Conservation (phyloP, 2,888 invertebrate species). For the Beris morrisii region DNA sequence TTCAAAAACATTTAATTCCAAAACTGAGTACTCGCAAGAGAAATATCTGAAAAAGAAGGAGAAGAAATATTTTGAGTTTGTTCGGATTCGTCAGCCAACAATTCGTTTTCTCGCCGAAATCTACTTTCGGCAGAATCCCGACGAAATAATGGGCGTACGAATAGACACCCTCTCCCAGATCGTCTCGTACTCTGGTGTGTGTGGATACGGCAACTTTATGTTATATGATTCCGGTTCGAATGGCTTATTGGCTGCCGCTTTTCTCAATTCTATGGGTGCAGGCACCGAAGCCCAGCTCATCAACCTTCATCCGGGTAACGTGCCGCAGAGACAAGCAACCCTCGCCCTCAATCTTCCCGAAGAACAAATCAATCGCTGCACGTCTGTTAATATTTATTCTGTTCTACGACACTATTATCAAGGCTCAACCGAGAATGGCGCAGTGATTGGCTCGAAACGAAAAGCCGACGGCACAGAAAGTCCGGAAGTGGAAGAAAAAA, state of each 20-base stretch:
- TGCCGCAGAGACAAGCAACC: constrained; percentile 76
- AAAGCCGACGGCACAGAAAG: constrained; percentile 34
- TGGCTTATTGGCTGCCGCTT: constrained; percentile 80
- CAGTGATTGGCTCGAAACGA: constrained; percentile 41
- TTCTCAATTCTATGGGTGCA: constrained; percentile 75
- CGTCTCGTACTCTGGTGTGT: constrained; percentile 77
- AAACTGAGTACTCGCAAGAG: constrained; percentile 90
- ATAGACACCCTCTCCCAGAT: constrained; percentile 89
- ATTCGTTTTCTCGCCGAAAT: constrained; percentile 81
- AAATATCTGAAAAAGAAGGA: constrained; percentile 96
- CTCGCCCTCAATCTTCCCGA: constrained; percentile 77
- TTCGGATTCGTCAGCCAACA: constrained; percentile 78
- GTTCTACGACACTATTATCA: constrained; percentile 71
- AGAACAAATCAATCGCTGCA: constrained; percentile 70
- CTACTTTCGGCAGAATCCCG: constrained; percentile 77
- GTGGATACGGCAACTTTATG: constrained; percentile 73
- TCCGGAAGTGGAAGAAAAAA: constrained; percentile 39
- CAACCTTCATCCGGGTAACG: constrained; percentile 79
- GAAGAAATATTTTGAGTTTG: constrained; percentile 85
- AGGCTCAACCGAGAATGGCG: constrained; percentile 48
- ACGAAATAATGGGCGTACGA: constrained; percentile 75
- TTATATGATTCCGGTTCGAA: constrained; percentile 87
- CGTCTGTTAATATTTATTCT: constrained; percentile 76
- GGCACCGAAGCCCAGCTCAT: constrained; percentile 67
- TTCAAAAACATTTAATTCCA: constrained; percentile 85